Evolutionary conservation across 2,113 vertebrate species (phyloP).

Genomic region (Python bivittatus): DNA sequence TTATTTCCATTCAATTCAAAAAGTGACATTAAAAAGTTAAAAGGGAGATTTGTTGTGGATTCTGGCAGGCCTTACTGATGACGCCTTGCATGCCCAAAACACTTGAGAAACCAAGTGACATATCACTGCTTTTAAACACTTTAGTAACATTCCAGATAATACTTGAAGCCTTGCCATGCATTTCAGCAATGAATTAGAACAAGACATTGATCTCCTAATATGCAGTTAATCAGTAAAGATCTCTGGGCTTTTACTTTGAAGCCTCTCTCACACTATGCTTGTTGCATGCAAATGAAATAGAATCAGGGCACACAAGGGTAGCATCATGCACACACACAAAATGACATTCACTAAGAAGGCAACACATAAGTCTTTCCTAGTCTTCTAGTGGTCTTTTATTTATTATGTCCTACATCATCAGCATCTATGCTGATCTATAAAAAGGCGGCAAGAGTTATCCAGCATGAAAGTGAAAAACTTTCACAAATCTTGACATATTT

Average conservation of each 20-base stretch:
- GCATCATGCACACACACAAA: slow-evolving; percentile 64
- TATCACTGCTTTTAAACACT: slow-evolving; percentile 52
- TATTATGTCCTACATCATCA: slow-evolving; percentile 75
- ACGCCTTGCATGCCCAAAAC: slow-evolving; percentile 40
- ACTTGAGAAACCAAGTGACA: slow-evolving; percentile 35
- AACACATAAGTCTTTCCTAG: slow-evolving; percentile 75
- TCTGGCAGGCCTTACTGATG: slow-evolving; percentile 33
- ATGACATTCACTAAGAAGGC: slow-evolving; percentile 66
- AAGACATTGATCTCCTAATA: slow-evolving; percentile 70
- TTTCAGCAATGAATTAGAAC: slow-evolving; percentile 74
- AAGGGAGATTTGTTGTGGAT: slow-evolving; percentile 56
- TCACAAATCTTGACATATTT: slow-evolving; percentile 78
- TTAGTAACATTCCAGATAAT: slow-evolving; percentile 68
- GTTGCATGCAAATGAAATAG: slow-evolving; percentile 76
- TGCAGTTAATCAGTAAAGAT: slow-evolving; percentile 78
- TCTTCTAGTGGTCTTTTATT: slow-evolving; percentile 81
- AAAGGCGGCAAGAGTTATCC: slow-evolving; percentile 81
- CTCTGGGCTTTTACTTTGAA: slow-evolving; percentile 60
- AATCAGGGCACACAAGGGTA: slow-evolving; percentile 68
- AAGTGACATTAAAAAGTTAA: slow-evolving; percentile 39
- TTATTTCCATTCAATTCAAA: slow-evolving; percentile 52
- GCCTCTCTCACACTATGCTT: slow-evolving; percentile 68
- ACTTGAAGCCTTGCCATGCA: slow-evolving; percentile 70
- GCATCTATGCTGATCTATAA: slow-evolving; percentile 80
- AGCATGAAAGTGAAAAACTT: slow-evolving; percentile 66